Conservation (phyloP, 2,888 invertebrate species). For the Clostera curtula region DNA sequence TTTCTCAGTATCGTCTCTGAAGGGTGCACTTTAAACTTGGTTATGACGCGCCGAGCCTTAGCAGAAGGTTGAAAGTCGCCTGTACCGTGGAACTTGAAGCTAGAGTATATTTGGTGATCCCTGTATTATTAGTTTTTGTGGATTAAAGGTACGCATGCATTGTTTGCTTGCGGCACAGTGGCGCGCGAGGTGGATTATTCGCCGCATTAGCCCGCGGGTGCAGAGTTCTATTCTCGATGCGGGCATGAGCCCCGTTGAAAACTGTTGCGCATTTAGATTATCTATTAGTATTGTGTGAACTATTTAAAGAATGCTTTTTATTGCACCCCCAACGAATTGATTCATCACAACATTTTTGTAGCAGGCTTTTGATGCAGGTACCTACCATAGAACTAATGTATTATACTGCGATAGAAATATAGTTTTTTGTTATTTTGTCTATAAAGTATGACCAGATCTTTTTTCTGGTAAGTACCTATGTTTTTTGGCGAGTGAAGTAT, state of each 20-base stretch:
- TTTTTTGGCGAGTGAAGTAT: too few relatives aligned
- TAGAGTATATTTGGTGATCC: slow-evolving; percentile 15
- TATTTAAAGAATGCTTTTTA: slow-evolving; percentile 11
- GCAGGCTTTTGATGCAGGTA: background rate
- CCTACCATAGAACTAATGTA: too few relatives aligned
- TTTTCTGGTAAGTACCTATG: too few relatives aligned
- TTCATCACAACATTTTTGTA: slow-evolving; percentile 5
- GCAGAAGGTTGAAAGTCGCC: slow-evolving; percentile 17
- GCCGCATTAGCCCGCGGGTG: slow-evolving; percentile 57
- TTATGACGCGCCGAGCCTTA: slow-evolving; percentile 5
- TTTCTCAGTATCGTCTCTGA: slow-evolving; percentile 7
- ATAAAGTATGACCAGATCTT: too few relatives aligned
- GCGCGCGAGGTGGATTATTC: slow-evolving; percentile 67
- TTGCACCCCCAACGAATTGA: slow-evolving; percentile 8
- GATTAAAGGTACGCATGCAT: slow-evolving; percentile 51
- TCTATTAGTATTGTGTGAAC: slow-evolving; percentile 19
- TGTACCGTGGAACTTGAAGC: slow-evolving; percentile 6
- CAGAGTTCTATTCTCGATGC: slow-evolving; percentile 43
- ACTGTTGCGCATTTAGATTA: slow-evolving; percentile 61
- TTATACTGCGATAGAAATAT: too few relatives aligned
- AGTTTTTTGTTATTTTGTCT: too few relatives aligned
- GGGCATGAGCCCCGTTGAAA: slow-evolving; percentile 42
- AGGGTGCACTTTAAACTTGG: background rate
- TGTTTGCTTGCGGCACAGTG: slow-evolving; percentile 37
- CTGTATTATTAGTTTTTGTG: slow-evolving; percentile 59